Conservation (phyloP, 2,888 invertebrate species). For the Acholoe squamosa region DNA sequence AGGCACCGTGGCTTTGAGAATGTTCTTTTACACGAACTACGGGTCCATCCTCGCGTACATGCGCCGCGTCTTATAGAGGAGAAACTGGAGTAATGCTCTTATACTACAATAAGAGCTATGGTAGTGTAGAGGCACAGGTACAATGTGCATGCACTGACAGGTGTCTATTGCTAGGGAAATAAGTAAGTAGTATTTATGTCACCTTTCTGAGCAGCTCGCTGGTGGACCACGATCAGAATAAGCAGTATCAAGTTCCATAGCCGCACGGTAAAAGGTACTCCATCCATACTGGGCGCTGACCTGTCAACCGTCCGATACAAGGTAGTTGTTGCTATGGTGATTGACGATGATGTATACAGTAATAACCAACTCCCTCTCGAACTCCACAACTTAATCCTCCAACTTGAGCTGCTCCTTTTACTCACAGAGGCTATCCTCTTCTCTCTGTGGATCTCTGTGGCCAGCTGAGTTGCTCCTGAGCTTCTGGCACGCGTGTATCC, state of each 20-base stretch:
- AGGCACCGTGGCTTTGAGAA: too few relatives aligned
- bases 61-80: too few relatives aligned
- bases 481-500: conserved; percentile 4
- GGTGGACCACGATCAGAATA: conserved; percentile 30
- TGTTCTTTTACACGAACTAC: too few relatives aligned
- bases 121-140: too few relatives aligned
- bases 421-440: neutral
- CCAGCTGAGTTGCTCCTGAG: neutral
- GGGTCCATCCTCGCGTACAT: too few relatives aligned
- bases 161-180: too few relatives aligned
- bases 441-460: neutral
- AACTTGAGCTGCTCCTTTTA: neutral
- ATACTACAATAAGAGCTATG: too few relatives aligned
- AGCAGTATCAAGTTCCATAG: neutral
- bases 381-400: conserved; percentile 4
- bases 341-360: neutral
- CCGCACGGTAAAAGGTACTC: conserved; percentile 13
- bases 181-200: neutral
- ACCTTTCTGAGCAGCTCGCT: conserved; percentile 44
- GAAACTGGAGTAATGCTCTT: too few relatives aligned
- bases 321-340: neutral
- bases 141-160: too few relatives aligned
- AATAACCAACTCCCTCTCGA: neutral
- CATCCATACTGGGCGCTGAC: conserved; percentile 12
- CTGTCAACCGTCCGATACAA: neutral